These are phyloP conservation scores for Drosophila athabasca DNA, from an alignment of 1,140 invertebrate genomes.

Conservation along the genomic window DNA sequence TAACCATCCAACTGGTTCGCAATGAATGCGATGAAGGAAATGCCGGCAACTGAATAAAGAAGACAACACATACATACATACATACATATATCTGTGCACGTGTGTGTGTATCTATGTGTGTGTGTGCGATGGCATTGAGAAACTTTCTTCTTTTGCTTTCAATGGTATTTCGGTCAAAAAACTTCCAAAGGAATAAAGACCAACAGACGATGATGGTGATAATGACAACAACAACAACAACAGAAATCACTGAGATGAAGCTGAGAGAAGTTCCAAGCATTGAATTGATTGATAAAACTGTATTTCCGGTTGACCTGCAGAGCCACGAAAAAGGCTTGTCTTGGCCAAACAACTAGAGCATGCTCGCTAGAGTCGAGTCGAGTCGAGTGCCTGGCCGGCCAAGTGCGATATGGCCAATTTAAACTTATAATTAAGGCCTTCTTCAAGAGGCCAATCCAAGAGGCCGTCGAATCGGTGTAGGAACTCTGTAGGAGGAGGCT, in stretches of 20 bases:
- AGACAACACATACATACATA: slow-evolving; percentile 21
- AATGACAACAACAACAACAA: slow-evolving; percentile 22
- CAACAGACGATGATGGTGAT: slow-evolving; percentile 37
- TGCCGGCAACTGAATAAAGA: slow-evolving; percentile 47
- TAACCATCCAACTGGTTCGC: slow-evolving; percentile 63
- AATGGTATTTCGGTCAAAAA: slow-evolving; percentile 79
- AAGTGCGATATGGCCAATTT: slow-evolving; percentile 59
- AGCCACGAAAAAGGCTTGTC: slow-evolving; percentile 6
- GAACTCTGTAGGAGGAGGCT: not conserved
- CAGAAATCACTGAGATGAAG: no score
- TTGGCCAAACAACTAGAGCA: slow-evolving; percentile 34
- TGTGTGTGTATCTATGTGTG: slow-evolving; percentile 7
- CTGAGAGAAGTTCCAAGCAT: no score
- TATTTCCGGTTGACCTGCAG: slow-evolving; percentile 64
- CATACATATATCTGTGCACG: not conserved
- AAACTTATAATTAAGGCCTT: slow-evolving; percentile 63
- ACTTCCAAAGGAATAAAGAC: slow-evolving; percentile 41
- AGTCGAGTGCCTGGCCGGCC: slow-evolving; percentile 21
- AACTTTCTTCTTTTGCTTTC: slow-evolving; percentile 81
- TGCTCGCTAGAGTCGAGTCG: slow-evolving; percentile 22
- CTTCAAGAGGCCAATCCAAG: slow-evolving; percentile 17
- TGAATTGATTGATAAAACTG: slow-evolving; percentile 63
- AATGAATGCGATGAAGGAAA: slow-evolving; percentile 47
- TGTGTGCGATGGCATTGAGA: slow-evolving; percentile 45
- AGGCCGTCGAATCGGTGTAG: slow-evolving; percentile 5